A percentile compares a stretch with the other conserved stretches of the same genome.
These are phyloP conservation scores for Periplaneta americana DNA, from an alignment of 1,140 invertebrate species.

Conservation along the genomic window DNA sequence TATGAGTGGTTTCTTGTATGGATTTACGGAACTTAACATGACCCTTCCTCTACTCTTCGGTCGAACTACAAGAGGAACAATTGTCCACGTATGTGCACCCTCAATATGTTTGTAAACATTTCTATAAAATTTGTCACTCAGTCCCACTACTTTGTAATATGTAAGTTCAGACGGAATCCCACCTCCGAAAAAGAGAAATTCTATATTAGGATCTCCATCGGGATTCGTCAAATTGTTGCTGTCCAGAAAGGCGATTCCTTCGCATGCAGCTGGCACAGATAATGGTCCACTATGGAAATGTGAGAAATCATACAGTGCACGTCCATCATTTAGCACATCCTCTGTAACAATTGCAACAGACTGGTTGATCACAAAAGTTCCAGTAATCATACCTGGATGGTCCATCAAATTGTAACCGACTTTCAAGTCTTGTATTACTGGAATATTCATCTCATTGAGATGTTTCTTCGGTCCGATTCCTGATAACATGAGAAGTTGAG, in stretches of 20 bases:
- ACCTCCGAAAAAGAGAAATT: constrained; percentile 57
- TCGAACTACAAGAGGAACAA: constrained; percentile 62
- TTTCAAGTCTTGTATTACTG: constrained; percentile 58
- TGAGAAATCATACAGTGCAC: constrained; percentile 39
- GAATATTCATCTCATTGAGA: constrained; percentile 52
- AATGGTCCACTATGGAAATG: constrained; percentile 58
- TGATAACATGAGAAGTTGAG: constrained; percentile 74
- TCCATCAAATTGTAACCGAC: constrained; percentile 77
- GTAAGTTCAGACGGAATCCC: constrained; percentile 46
- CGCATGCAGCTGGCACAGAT: constrained; percentile 74
- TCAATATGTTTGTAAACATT: constrained; percentile 45
- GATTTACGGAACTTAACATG: constrained; percentile 58
- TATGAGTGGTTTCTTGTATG: constrained; percentile 70
- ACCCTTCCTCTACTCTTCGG: constrained; percentile 70
- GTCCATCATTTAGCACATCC: constrained; percentile 24
- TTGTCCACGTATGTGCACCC: constrained; percentile 49
- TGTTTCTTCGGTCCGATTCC: constrained; percentile 70
- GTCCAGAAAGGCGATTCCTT: constrained; percentile 70
- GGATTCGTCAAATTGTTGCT: constrained; percentile 54
- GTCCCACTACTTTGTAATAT: constrained; percentile 47
- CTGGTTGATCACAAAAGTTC: constrained; percentile 58
- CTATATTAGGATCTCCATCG: constrained; percentile 66
- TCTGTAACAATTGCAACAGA: constrained; percentile 27
- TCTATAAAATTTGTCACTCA: constrained; percentile 46
- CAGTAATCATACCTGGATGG: constrained; percentile 62